These are phyloP conservation scores for Lagopus muta DNA, from an alignment of 2,113 vertebrate species.

Conservation along the genomic window DNA sequence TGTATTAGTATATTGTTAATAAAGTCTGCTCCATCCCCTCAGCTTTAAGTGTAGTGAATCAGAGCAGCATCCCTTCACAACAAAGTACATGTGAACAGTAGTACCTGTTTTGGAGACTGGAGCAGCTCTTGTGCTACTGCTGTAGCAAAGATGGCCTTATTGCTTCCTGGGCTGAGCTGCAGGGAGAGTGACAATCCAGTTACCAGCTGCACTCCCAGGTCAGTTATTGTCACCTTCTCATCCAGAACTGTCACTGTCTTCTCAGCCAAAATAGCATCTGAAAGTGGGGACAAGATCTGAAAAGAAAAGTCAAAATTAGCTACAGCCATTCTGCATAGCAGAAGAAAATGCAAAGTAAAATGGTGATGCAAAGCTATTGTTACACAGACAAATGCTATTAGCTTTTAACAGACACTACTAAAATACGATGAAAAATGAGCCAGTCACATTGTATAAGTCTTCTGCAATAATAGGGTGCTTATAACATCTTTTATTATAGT, in stretches of 20 bases:
- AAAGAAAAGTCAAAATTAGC: not conserved
- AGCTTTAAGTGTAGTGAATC: not conserved
- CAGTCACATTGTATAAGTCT: not conserved
- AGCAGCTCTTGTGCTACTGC: constrained; percentile 86
- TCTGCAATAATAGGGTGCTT: not conserved
- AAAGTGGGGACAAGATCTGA: constrained; percentile 92
- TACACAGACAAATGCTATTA: not conserved
- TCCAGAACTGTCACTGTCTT: constrained; percentile 91
- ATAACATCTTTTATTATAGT: not conserved
- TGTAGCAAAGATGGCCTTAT: constrained; percentile 88
- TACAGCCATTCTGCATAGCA: not conserved
- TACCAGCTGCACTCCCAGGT: constrained; percentile 90
- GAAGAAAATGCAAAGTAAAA: too few species aligned
- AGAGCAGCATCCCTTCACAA: not conserved
- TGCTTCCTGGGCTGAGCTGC: constrained; percentile 91
- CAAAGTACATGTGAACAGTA: fast-evolving
- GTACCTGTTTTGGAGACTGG: constrained; percentile 87
- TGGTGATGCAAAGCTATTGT: fast-evolving
- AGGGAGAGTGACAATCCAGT: constrained; percentile 87
- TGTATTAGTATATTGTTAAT: not conserved
- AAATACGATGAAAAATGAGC: not conserved
- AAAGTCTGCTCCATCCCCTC: not conserved
- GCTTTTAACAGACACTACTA: not conserved
- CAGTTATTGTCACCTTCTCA: constrained; percentile 92
- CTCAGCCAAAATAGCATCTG: constrained; percentile 88